Conservation (phyloP, 2,888 invertebrate species). For the Tachina lurida region DNA sequence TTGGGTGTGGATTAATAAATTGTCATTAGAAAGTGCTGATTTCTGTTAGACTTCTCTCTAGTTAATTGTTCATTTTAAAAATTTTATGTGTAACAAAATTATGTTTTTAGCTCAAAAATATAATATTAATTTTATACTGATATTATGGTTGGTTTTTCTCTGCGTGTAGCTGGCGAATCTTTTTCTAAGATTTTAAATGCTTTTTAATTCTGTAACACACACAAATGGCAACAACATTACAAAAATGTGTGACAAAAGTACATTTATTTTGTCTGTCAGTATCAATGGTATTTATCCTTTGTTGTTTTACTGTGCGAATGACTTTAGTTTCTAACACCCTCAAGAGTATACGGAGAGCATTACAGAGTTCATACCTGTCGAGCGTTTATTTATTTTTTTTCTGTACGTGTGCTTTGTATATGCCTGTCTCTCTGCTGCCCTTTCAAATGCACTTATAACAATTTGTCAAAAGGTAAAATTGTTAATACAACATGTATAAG, state of each 20-base stretch:
- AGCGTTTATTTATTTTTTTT: constrained; percentile 5
- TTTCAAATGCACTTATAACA: not conserved
- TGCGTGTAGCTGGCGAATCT: too few relatives aligned
- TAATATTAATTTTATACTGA: too few relatives aligned
- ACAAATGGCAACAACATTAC: not conserved
- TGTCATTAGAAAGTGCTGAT: too few relatives aligned
- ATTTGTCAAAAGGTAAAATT: constrained; percentile 1
- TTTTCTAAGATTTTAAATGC: constrained; percentile 14
- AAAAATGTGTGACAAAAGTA: constrained; percentile 5
- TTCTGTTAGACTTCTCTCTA: too few relatives aligned
- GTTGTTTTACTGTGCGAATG: not conserved
- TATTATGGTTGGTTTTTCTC: not conserved
- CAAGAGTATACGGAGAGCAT: constrained; percentile 8
- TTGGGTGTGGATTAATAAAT: too few relatives aligned
- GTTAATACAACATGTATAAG: constrained; percentile 5
- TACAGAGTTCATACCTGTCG: constrained; percentile 7
- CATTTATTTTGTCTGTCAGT: constrained; percentile 9
- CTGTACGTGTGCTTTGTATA: constrained; percentile 10
- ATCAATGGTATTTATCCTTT: constrained; percentile 9
- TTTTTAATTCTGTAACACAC: not conserved
- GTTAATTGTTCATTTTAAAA: too few relatives aligned
- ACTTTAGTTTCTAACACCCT: constrained; percentile 29
- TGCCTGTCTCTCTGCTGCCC: not conserved
- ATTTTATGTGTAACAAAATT: too few relatives aligned
- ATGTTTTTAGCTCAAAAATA: too few relatives aligned